Base-by-base conservation (phyloP, 1,140 invertebrate genomes). In the Drosophila orosa region DNA sequence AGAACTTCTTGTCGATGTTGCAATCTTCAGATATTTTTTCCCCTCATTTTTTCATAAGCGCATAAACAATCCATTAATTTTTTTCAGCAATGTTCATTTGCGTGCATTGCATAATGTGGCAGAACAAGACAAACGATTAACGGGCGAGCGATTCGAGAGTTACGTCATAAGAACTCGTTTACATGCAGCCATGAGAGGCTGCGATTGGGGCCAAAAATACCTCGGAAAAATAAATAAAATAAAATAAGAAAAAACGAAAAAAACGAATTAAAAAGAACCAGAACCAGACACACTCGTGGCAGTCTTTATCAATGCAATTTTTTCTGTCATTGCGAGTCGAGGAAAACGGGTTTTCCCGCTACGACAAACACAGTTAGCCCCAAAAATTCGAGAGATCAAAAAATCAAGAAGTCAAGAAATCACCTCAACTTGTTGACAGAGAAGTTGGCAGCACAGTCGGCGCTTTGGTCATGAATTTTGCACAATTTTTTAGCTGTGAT, bases 161-260 rank as follows among this genome's bases (percentile, higher is more conserved):
- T 87, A 87, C 83, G 83, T 87, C 83, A 87, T 74, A 45, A 89
- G 83, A 87, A 89, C 83, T 87, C 72, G 83, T 89, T 87, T 87
- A 78, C 79, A 86, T 86, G 61, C 59, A 52, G 48, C 40, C 42
- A 47, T 50, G 52, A 40, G 54, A 35, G 45, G 60, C 56, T 62
- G 71, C 58, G 45, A 77, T 77, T 77, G 74, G 61, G 56, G 60
- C 52, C 80, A 69, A 67, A 73, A 72, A 74, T 44, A 63, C 33
- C n/a, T 35, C n/a, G 10, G 74, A 61, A 78, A 73, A 71, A 66
- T 57, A 54, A 72, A 57, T 40, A 25, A 72, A 73, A 56, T 60
- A 80, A 75, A 78, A 57, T 45, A 29, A 78, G 50, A 24, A 7
- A 35, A 27, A 24, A n/a, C n/a, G n/a, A n/a, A 50, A 44, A 45